Conservation (phyloP, 2,888 invertebrate species). For the Sabellastarte sp. region DNA sequence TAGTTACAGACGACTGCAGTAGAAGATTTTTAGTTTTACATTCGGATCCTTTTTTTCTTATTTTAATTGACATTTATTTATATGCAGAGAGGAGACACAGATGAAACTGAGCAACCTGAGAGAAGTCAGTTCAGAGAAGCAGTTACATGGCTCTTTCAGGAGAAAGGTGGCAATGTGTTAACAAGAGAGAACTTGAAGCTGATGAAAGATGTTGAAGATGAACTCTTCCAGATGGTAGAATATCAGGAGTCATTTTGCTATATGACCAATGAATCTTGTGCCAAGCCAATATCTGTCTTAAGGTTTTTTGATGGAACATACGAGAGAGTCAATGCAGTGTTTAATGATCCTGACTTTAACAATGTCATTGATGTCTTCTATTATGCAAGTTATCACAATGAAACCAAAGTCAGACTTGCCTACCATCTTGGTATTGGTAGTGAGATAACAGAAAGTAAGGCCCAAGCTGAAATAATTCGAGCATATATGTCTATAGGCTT, state of each 20-base stretch:
- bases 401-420: conserved; percentile 5
- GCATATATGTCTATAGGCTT: conserved; percentile 7
- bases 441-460: neutral
- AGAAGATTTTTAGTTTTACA: too few relatives aligned
- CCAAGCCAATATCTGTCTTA: conserved; percentile 7
- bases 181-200: neutral
- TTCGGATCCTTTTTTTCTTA: too few relatives aligned
- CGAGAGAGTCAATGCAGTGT: conserved; percentile 1
- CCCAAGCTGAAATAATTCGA: conserved; percentile 4
- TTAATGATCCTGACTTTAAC: conserved; percentile 14
- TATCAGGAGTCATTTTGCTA: neutral
- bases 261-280: neutral
- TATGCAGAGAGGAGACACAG: too few relatives aligned
- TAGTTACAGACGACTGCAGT: too few relatives aligned
- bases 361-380: conserved; percentile 14
- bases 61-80: too few relatives aligned
- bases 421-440: conserved; percentile 10
- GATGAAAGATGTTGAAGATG: neutral
- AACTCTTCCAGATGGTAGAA: neutral
- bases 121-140: neutral
- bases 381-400: conserved; percentile 6
- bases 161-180: neutral
- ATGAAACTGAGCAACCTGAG: neutral
- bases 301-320: conserved; percentile 14
- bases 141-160: neutral